These are phyloP conservation scores for Perca schrenkii DNA, from an alignment of 2,113 vertebrate species.

Conservation along the genomic window DNA sequence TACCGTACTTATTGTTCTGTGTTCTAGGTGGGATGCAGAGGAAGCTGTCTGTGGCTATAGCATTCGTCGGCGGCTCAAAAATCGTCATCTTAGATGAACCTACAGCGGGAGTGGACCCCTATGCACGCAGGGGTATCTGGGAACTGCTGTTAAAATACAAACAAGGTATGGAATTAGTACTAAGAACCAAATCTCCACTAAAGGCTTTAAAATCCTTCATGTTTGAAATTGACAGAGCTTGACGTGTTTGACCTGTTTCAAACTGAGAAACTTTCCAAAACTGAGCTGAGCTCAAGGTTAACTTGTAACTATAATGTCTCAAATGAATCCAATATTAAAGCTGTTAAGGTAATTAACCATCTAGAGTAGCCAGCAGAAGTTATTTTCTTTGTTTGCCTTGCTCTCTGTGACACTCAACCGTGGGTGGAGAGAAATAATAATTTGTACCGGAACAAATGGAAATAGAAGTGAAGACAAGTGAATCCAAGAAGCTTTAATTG, in stretches of 20 bases:
- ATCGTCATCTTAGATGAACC: conserved; percentile 98
- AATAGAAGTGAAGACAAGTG: conserved; percentile 55
- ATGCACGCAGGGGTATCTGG: conserved; percentile 97
- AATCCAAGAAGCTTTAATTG: conserved; percentile 62
- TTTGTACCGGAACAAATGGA: conserved; percentile 56
- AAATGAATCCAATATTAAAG: conserved; percentile 12
- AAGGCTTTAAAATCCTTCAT: conserved; percentile 28
- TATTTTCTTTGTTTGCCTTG: conserved; percentile 9
- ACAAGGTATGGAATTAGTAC: conserved; percentile 84
- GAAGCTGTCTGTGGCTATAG: conserved; percentile 96
- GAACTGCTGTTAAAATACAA: conserved; percentile 96
- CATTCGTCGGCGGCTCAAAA: conserved; percentile 95
- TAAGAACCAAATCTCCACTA: conserved; percentile 13
- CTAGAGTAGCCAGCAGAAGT: neutral
- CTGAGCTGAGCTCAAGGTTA: conserved; percentile 19
- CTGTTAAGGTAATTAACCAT: conserved; percentile 40
- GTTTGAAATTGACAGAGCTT: conserved; percentile 19
- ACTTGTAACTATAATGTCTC: conserved; percentile 36
- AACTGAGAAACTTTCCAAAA: conserved; percentile 36
- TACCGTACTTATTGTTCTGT: neutral
- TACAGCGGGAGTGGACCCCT: conserved; percentile 97
- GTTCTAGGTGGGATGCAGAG: conserved; percentile 96
- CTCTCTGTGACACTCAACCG: conserved; percentile 43
- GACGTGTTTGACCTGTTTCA: conserved; percentile 36
- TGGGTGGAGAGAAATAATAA: conserved; percentile 56